Base-by-base conservation (phyloP, 2,888 invertebrate species). In the Laothoe populi region DNA sequence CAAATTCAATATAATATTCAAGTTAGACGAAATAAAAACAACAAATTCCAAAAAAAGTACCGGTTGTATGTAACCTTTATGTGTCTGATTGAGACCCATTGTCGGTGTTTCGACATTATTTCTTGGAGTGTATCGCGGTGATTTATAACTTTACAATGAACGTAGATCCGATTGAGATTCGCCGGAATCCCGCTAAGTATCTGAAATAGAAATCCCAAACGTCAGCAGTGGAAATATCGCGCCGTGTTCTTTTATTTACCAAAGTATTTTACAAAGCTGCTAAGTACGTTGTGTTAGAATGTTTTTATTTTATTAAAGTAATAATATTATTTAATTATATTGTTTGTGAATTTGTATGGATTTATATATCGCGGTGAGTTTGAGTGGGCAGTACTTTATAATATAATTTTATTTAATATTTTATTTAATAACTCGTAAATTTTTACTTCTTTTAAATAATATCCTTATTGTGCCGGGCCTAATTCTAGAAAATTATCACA, bases 121-220 rank as follows among this genome's bases (percentile, higher is more conserved):
- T 74, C 72, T 71, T 70, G 70, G 68, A 70, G 76, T 75, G 77
- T 75, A 66, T 67, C 66, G 58, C 63, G 19, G 74, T 84, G 85
- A 86, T 85, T 84, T 86, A 86, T 83, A 74, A 79, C 73, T 66
- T 73, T 70, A 77, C 81, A 82, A 81, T 82, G 83, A 82, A 83
- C 79, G 81, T 78, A 77, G 74, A 75, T 71, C 77, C 82, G 69
- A 70, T 70, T 68, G 83, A 78, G 78, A 80, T 74, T 79, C 64
- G 72, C 73, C 61, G 68, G 72, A 68, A 77, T 62, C 68, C 69
- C 70, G 73, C 74, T 81, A 78, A 81, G 81, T 80, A 78, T 79
- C 81, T 53, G 53, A 35, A 53, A 53, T 53, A 31, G 53, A 53
- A 77, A 79, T 79, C 80, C 78, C 82, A 62, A 68, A 75, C 64